Base-by-base conservation (phyloP, 92 coral and sea anemone genomes). In the Bergia puertoricense region DNA sequence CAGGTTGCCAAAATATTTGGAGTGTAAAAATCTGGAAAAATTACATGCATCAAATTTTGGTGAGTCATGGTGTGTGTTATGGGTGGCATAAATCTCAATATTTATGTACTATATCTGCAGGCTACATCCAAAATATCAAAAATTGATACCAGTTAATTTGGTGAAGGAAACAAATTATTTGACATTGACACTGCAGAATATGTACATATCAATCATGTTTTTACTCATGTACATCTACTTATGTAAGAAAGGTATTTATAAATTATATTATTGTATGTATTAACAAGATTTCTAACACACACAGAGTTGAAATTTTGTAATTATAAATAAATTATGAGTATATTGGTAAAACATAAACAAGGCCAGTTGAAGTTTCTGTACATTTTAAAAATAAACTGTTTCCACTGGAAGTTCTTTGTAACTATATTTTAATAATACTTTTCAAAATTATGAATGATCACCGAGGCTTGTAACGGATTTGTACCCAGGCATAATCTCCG, bases 111-210 rank as follows among this genome's bases (percentile, higher is more conserved):
- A 3, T 69, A 23, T 69, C 75, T 69, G 30, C 30, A 69, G 4
- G 75, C 75, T 69, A 23, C 75, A 69, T 23, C 75, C 30, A 69
- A 69, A 69, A 69, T 15, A 20, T 69, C 75, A 69, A 69, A 69
- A 69, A 69, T n/a, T 69, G 38, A 69, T 69, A 69, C n/a, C 74
- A 69, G 30, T 16, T 30, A 69, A 69, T 69, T 69, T 16, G 75
- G 75, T 69, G 75, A 69, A 69, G 75, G 41, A 69, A 69, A 69
- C 75, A 69, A n/a, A 69, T 69, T 30, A 69, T 69, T 69, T 30
- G 30, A 30, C 30, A 30, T 30, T 30, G 30, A 30, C 30, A 30
- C 30, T 30, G 30, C 71, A 65, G 71, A 65, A 65, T 65, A 65
- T 65, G 71, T 65, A 65, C 71, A 65, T 10, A 65, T 65, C 22